Evolutionary conservation across 2,797 vertebrate species (phyloP).

Genomic region (Leptoclinus maculatus): DNA sequence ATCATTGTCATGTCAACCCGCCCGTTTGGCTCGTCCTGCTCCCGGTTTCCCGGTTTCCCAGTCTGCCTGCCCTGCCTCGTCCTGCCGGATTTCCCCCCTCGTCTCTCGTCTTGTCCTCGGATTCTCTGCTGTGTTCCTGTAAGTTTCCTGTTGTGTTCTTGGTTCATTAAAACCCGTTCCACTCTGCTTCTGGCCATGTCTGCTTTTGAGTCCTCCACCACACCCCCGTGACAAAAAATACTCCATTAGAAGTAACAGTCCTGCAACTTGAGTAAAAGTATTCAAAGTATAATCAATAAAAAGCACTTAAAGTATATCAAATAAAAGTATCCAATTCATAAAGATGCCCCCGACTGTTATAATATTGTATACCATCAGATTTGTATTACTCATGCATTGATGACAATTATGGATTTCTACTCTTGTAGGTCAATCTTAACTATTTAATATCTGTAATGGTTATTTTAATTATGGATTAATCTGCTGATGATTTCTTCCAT

Average conservation of each 20-base stretch:
- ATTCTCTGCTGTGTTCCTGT: no score
- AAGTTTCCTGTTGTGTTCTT: no score
- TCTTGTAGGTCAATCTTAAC: background rate
- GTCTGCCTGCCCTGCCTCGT: no score
- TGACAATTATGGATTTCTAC: background rate
- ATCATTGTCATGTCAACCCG: no score
- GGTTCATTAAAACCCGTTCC: no score
- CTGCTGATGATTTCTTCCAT: background rate
- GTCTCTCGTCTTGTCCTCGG: no score
- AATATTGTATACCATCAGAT: background rate
- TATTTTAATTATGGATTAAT: background rate
- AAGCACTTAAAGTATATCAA: background rate
- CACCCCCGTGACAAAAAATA: background rate
- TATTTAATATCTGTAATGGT: background rate
- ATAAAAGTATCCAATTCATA: background rate
- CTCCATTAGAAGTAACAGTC: background rate
- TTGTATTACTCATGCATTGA: background rate
- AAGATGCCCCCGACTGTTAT: background rate
- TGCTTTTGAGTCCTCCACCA: no score
- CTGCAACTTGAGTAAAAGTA: background rate
- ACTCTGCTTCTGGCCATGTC: no score
- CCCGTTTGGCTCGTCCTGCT: no score
- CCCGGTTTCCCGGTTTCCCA: no score
- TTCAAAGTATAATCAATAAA: background rate
- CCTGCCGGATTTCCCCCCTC: no score